These are phyloP conservation scores for Eretmocerus hayati DNA, from an alignment of 2,888 invertebrate species.

Conservation along the genomic window DNA sequence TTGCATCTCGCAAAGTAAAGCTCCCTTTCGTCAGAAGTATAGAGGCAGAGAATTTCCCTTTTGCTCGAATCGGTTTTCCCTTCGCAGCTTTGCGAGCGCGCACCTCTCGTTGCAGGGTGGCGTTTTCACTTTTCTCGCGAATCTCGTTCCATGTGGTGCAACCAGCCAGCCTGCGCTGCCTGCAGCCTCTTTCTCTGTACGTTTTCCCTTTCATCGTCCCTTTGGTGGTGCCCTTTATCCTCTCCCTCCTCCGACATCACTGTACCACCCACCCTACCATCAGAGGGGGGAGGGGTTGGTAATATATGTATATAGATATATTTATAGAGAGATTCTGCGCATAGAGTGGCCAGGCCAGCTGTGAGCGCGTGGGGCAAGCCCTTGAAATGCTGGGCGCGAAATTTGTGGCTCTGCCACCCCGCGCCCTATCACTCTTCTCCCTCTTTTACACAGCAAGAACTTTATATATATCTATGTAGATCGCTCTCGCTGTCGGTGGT, in stretches of 20 bases:
- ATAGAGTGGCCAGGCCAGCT: too few species aligned
- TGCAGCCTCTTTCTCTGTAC: slow-evolving; percentile 12
- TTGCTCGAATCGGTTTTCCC: slow-evolving; percentile 14
- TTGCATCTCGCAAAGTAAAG: too few species aligned
- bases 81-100: background rate
- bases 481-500: too few species aligned
- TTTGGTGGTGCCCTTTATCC: slow-evolving; percentile 1
- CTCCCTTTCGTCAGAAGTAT: too few species aligned
- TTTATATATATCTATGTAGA: too few species aligned
- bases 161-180: slow-evolving; percentile 9
- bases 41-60: slow-evolving; percentile 19
- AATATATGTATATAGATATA: too few species aligned
- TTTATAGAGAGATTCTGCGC: too few species aligned
- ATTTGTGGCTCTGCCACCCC: too few species aligned
- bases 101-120: background rate
- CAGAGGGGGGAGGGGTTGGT: too few species aligned
- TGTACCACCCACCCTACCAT: background rate
- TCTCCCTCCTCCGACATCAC: background rate
- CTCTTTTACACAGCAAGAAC: too few species aligned
- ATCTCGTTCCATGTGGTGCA: slow-evolving; percentile 6
- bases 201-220: slow-evolving; percentile 18
- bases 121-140: slow-evolving; percentile 18
- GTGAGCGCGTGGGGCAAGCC: slow-evolving; percentile 1
- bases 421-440: too few species aligned
- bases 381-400: too few species aligned